Conservation (phyloP, 2,113 vertebrate species). For the Tachuris rubrigastra region DNA sequence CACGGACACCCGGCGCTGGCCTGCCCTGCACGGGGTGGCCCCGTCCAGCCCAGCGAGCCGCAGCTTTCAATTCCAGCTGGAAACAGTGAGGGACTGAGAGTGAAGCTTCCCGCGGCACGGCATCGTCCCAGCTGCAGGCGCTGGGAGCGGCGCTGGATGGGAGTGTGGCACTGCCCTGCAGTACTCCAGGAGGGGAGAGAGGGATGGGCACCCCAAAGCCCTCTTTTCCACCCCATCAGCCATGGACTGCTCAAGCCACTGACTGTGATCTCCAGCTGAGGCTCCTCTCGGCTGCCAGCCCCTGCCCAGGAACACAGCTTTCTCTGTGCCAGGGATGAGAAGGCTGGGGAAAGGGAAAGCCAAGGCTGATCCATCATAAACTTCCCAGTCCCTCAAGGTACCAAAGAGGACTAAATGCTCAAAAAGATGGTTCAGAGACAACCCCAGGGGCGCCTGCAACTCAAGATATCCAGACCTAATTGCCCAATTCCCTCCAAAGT, state of each 20-base stretch:
- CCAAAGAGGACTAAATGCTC: background rate
- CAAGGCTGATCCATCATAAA: background rate
- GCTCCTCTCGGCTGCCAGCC: background rate
- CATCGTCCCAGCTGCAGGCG: background rate
- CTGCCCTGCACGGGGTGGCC: background rate
- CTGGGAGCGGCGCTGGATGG: rapidly evolving
- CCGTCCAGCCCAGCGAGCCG: rapidly evolving
- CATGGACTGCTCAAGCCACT: rapidly evolving
- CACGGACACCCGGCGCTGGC: background rate
- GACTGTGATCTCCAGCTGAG: background rate
- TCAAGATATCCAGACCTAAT: background rate
- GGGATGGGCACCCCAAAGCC: background rate
- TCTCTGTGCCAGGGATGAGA: background rate
- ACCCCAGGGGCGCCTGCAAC: background rate
- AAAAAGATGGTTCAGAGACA: background rate
- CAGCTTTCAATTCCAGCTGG: rapidly evolving
- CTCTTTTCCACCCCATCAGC: background rate
- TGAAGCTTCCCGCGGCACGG: background rate
- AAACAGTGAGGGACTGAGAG: rapidly evolving
- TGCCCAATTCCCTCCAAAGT: background rate
- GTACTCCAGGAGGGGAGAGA: background rate
- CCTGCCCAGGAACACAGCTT: rapidly evolving
- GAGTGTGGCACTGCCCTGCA: rapidly evolving
- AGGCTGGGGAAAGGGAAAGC: background rate
- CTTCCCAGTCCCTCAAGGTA: background rate